These are phyloP conservation scores for Chanos chanos DNA, from an alignment of 2,797 vertebrate species.

Conservation along the genomic window DNA sequence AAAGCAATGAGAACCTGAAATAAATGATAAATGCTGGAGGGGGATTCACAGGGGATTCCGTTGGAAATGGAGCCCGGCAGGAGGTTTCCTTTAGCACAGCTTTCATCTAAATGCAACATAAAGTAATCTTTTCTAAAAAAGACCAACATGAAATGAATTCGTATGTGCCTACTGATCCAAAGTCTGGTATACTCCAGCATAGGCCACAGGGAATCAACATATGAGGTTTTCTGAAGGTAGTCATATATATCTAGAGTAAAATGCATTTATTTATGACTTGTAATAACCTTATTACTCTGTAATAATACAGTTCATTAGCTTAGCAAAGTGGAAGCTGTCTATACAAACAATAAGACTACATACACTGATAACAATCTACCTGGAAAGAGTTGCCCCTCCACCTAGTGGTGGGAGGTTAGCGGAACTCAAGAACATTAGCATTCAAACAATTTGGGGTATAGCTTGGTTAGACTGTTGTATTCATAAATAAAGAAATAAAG, in stretches of 20 bases:
- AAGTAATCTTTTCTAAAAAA: not conserved
- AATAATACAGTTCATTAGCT: no score
- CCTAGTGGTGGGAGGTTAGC: slow-evolving; percentile 55
- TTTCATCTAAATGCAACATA: not conserved
- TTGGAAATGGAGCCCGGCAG: not conserved
- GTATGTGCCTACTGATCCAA: not conserved
- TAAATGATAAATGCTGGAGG: no score
- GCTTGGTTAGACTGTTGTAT: no score
- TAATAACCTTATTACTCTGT: no score
- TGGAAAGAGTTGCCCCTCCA: slow-evolving; percentile 52
- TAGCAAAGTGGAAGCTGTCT: no score
- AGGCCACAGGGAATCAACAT: not conserved
- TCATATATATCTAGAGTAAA: not conserved
- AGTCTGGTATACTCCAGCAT: no score
- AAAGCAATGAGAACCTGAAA: not conserved
- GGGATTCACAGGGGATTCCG: slow-evolving; percentile 1
- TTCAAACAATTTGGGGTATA: no score
- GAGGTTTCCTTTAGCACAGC: not conserved
- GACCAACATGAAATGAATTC: not conserved
- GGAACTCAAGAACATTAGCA: no score
- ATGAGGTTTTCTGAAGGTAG: not conserved
- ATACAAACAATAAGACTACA: not conserved
- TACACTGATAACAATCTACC: not conserved
- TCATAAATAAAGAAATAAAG: no score
- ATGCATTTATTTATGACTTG: no score